phyloP scores from a whole-genome alignment of 2,888 invertebrate genomes.

The Lasioglossum malachurum region DNA sequence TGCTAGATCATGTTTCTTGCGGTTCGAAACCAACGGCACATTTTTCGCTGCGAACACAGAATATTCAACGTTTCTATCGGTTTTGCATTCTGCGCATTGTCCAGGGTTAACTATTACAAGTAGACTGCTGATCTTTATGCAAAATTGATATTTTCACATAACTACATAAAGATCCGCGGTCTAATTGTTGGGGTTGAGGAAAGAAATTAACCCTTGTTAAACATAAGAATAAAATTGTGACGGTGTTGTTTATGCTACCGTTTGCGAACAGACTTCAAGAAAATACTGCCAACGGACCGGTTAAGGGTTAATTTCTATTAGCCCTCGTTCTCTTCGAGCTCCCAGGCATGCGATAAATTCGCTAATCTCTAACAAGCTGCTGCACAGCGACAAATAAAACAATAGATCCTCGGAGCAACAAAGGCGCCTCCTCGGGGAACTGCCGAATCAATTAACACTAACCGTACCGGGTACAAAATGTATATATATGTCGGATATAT shows the following conservation, averaged over 20 bases:
- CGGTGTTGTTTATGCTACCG: neutral
- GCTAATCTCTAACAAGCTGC: slow-evolving; percentile 2
- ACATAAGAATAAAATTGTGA: neutral
- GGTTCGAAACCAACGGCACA: neutral
- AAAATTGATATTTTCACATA: neutral
- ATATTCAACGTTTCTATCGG: neutral
- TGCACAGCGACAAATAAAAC: neutral
- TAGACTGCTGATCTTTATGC: neutral
- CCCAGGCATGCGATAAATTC: slow-evolving; percentile 5
- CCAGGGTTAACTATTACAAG: neutral
- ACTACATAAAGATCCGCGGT: neutral
- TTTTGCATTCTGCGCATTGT: neutral
- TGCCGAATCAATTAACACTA: neutral
- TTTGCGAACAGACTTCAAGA: neutral
- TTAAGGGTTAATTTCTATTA: neutral
- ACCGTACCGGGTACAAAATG: too few species aligned
- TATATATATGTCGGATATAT: too few species aligned
- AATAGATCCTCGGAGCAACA: neutral
- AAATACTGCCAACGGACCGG: neutral
- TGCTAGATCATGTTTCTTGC: neutral
- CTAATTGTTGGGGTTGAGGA: neutral
- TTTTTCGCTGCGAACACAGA: neutral
- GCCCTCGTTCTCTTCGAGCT: neutral
- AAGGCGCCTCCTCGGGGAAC: neutral
- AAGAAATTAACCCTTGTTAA: neutral